Evolutionary conservation across 2,797 vertebrate species (phyloP), one percentile per base, ranked within the genome.

Genomic region (Thaleichthys pacificus): DNA sequence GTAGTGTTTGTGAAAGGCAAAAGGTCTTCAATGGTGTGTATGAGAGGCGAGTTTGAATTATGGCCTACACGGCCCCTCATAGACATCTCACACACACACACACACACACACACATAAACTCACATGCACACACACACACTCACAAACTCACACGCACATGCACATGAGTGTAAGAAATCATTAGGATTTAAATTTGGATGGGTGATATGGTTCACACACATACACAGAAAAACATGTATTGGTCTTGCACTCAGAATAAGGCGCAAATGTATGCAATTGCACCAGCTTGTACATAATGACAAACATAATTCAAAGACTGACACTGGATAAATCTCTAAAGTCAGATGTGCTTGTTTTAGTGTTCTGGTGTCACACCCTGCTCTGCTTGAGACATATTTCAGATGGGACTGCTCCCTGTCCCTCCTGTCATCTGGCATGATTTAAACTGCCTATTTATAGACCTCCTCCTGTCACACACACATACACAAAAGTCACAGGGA

Each of bases 381-480:
- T 49, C 56, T 75, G 67, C 35, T 58, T 21, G 73, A 42, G 70
- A 30, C 70, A 58, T 73, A 71, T 75, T 70, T 84, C 24, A 79
- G 64, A 76, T 54, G 54, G 68, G 66, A 80, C 71, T 64, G 73
- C 61, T 77, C 0, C 2, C 73, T 79, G 73, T 80, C 70, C 66
- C 81, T 73, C 66, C 28, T 70, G 54, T 58, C 61, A 77, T 63
- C 61, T 28, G 58, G 32, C 49, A 47, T 74, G 65, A 80, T 86
- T 79, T 78, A 74, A 38, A 73, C 15, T 1, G 9, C 35, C 47
- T 80, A 84, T 82, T 76, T 85, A 73, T 77, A 80, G 69, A 14
- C 12, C 14, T 28, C 60, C 32, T 68, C 38, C 8, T 14, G 61
- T 17, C 15, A 66, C 49, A 63, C 61, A 54, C 61, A 71, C 60